Conservation (phyloP, 2,113 vertebrate species). For the Lonchura striata region DNA sequence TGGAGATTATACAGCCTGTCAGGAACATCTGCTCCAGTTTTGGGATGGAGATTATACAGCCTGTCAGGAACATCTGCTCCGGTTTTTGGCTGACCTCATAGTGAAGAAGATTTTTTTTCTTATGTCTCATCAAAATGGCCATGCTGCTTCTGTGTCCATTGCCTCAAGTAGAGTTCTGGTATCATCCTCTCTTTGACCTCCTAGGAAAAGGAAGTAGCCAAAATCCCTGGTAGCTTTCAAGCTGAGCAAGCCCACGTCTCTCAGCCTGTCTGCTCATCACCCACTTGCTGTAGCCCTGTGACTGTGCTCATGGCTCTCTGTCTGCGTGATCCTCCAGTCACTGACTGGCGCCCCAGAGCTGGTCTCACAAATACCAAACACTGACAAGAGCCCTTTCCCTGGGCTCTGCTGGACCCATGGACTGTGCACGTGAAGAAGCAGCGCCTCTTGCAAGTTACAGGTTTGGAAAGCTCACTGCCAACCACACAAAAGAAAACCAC, state of each 20-base stretch:
- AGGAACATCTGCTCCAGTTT: not conserved
- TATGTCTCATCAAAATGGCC: not conserved
- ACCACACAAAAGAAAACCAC: not conserved
- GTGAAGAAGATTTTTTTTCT: not conserved
- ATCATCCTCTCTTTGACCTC: not conserved
- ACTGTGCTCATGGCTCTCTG: fast-evolving
- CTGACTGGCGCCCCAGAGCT: not conserved
- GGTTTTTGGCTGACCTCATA: not conserved
- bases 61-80: not conserved
- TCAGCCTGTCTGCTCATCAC: not conserved
- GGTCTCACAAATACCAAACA: not conserved
- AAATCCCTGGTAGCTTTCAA: not conserved
- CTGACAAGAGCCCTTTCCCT: not conserved
- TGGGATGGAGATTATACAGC: not conserved
- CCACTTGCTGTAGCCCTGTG: not conserved
- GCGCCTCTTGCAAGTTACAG: not conserved
- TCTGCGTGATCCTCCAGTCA: not conserved
- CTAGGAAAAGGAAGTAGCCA: not conserved
- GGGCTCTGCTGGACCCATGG: not conserved
- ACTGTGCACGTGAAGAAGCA: fast-evolving
- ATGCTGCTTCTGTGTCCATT: not conserved
- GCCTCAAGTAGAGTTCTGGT: not conserved
- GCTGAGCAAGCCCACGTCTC: not conserved
- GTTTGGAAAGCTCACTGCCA: not conserved
- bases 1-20: not conserved